phyloP scores from a whole-genome alignment of 2,797 vertebrate genomes.

The Spatula versicolor region DNA sequence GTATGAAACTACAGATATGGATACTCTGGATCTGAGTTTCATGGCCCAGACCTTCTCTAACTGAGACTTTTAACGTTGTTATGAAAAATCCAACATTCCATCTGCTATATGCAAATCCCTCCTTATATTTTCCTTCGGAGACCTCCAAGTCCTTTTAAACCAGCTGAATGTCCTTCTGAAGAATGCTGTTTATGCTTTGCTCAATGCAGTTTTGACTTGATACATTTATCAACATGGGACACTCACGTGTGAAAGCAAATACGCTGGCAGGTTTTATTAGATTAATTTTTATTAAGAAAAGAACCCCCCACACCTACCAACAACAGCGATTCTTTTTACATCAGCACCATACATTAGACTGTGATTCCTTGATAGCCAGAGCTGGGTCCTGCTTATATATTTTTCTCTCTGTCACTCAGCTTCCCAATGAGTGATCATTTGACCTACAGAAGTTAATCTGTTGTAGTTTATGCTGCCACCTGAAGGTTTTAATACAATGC shows the following conservation, averaged over 20 bases:
- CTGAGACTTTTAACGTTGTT: background rate
- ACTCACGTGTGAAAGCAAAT: background rate
- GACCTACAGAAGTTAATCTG: background rate
- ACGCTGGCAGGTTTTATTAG: conserved; percentile 16
- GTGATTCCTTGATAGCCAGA: background rate
- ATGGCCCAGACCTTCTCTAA: background rate
- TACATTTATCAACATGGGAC: background rate
- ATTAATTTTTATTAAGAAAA: conserved; percentile 32
- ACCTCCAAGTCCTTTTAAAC: conserved; percentile 39
- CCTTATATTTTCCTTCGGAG: conserved; percentile 37
- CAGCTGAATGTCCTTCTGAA: conserved; percentile 10
- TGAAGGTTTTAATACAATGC: background rate
- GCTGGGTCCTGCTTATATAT: background rate
- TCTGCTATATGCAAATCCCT: conserved; percentile 7
- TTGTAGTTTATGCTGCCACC: background rate
- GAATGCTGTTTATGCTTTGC: conserved; percentile 32
- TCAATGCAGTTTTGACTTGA: background rate
- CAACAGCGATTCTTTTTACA: background rate
- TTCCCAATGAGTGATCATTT: background rate
- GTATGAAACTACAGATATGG: background rate
- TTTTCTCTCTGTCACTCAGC: background rate
- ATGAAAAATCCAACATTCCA: conserved; percentile 36
- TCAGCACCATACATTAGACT: background rate
- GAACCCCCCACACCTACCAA: background rate
- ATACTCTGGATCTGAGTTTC: background rate